Percentiles rank a stretch among this genome's conserved stretches.
Conservation (phyloP, 2,888 invertebrate genomes). For the Cheilosia variabilis region DNA sequence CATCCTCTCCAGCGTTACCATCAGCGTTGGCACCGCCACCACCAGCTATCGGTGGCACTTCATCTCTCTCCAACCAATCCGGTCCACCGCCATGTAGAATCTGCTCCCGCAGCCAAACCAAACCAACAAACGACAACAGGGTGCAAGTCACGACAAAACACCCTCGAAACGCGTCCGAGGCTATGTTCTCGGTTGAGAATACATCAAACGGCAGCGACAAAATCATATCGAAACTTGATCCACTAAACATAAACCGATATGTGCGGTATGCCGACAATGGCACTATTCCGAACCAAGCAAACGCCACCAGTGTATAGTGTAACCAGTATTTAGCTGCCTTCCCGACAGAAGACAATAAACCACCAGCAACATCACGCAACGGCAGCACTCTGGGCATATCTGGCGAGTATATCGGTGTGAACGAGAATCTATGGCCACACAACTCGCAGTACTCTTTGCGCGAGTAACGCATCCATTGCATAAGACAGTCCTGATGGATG, state of each 20-base stretch:
- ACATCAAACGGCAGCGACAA: constrained; percentile 95
- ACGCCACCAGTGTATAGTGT: constrained; percentile 97
- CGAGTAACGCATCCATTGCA: constrained; percentile 99
- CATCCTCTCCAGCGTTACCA: constrained; percentile 76
- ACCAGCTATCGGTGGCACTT: constrained; percentile 83
- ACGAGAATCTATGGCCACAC: constrained; percentile 98
- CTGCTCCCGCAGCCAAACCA: constrained; percentile 99
- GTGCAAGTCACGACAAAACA: constrained; percentile 99
- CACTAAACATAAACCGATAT: constrained; percentile 96
- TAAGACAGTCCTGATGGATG: constrained; percentile 99
- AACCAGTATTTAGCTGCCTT: constrained; percentile 98
- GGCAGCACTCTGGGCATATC: constrained; percentile 99
- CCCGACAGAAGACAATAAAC: constrained; percentile 93
- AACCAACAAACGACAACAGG: constrained; percentile 96
- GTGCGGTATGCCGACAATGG: constrained; percentile 98
- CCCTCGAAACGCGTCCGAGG: constrained; percentile 97
- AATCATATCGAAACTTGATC: constrained; percentile 91
- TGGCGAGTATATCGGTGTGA: constrained; percentile 99
- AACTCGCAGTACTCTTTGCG: constrained; percentile 99
- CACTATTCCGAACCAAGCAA: constrained; percentile 98
- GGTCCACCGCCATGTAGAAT: constrained; percentile 98
- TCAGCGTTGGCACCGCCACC: constrained; percentile 82
- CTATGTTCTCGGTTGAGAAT: constrained; percentile 95
- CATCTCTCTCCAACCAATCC: constrained; percentile 94
- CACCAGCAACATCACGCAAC: constrained; percentile 95